A percentile compares a stretch with the other conserved stretches of the same genome.
Conservation (phyloP, 1,140 invertebrate species). For the Seison nebaliae region DNA sequence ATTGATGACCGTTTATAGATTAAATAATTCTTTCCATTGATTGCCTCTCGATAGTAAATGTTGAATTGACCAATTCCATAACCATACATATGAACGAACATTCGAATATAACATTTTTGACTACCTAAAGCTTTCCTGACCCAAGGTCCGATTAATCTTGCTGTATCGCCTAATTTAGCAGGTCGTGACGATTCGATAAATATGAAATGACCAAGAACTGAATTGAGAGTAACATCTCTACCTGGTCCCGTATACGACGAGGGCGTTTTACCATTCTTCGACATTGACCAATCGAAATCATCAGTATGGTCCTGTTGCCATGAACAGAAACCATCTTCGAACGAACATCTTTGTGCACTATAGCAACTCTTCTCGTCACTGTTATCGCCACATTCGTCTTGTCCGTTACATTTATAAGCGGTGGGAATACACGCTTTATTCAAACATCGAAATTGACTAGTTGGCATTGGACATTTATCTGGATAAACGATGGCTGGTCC, state of each 20-base stretch:
- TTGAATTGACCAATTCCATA: conserved; percentile 11
- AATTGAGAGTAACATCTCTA: conserved; percentile 7
- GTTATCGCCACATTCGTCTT: conserved; percentile 8
- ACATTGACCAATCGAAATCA: not conserved
- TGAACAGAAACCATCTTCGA: conserved; percentile 15
- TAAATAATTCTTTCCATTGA: not conserved
- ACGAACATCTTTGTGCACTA: conserved; percentile 5
- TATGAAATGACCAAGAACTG: conserved; percentile 40
- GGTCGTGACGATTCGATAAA: conserved; percentile 44
- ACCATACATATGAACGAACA: conserved; percentile 21
- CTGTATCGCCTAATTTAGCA: conserved; percentile 38
- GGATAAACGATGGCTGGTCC: no score
- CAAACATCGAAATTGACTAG: conserved; percentile 5
- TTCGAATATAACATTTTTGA: conserved; percentile 2
- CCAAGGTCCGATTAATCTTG: conserved; percentile 17
- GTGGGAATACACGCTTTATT: conserved; percentile 4
- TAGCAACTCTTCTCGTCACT: conserved; percentile 8
- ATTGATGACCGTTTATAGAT: no score
- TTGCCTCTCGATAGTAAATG: conserved; percentile 2
- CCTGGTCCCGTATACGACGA: conserved; percentile 16
- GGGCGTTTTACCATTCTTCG: conserved; percentile 14
- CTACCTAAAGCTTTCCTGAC: conserved; percentile 16
- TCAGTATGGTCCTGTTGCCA: conserved; percentile 19
- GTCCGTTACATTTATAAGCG: conserved; percentile 2
- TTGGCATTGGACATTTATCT: no score